Percentiles rank a stretch among this genome's conserved stretches.
phyloP scores from a whole-genome alignment of 2,113 vertebrate genomes.

The Sminthopsis crassicaudata region DNA sequence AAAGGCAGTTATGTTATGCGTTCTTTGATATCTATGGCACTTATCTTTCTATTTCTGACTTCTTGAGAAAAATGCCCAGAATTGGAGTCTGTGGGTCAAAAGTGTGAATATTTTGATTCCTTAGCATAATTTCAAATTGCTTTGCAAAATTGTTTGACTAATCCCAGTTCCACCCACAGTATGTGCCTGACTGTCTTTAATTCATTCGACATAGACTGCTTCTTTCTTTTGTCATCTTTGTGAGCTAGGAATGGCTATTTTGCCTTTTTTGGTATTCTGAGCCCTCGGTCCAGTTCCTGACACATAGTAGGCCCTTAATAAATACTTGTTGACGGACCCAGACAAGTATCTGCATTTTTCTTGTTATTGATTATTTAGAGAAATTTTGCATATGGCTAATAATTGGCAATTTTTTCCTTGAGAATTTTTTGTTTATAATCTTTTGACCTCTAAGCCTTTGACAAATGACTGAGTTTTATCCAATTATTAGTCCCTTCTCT shows the following conservation, averaged over 20 bases:
- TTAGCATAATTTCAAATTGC: background rate
- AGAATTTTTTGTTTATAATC: background rate
- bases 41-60: background rate
- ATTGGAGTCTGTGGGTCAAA: too few relatives aligned
- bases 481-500: background rate
- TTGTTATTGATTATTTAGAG: background rate
- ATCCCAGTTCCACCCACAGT: background rate
- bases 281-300: background rate
- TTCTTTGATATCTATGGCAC: background rate
- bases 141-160: background rate
- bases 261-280: background rate
- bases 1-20: background rate
- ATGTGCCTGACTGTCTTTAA: background rate
- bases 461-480: background rate
- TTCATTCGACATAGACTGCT: background rate
- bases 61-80: background rate
- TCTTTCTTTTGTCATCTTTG: background rate
- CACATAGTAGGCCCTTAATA: background rate
- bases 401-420: background rate
- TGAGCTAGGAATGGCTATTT: background rate
- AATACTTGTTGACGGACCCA: background rate
- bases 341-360: background rate
- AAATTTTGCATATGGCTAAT: background rate
- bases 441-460: background rate
- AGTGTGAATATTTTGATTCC: background rate